These are phyloP conservation scores for Caenorhabditis sp. DNA, from an alignment of 2,888 invertebrate species.

Conservation along the genomic window DNA sequence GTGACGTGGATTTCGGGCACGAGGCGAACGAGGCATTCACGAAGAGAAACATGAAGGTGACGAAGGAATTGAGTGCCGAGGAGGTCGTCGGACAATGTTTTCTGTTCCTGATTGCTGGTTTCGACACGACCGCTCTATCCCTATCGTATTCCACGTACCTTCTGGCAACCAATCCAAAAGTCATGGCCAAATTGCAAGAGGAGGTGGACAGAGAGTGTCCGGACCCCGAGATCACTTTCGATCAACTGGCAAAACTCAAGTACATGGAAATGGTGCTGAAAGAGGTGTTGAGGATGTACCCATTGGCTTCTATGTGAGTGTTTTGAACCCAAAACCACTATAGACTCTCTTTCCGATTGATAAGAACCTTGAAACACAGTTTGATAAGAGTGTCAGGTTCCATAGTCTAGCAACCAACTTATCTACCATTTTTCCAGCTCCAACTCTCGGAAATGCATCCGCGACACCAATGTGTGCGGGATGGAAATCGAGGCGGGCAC, in stretches of 20 bases:
- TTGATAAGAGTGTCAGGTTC: too few relatives aligned
- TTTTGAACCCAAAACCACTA: too few relatives aligned
- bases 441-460: conserved; percentile 39
- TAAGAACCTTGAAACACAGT: too few relatives aligned
- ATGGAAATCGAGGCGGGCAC: conserved; percentile 57
- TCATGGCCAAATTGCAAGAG: conserved; percentile 50
- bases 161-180: conserved; percentile 80
- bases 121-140: conserved; percentile 82
- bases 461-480: conserved; percentile 67
- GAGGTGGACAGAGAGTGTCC: conserved; percentile 57
- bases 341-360: too few relatives aligned
- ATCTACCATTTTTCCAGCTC: conserved; percentile 19
- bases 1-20: conserved; percentile 52
- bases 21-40: conserved; percentile 30
- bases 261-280: conserved; percentile 64
- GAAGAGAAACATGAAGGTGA: conserved; percentile 8
- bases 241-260: conserved; percentile 57
- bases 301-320: conserved; percentile 60
- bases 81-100: conserved; percentile 80
- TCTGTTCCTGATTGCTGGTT: conserved; percentile 81
- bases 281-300: conserved; percentile 62
- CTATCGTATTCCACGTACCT: conserved; percentile 81
- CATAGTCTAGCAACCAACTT: too few relatives aligned
- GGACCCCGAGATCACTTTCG: conserved; percentile 43
- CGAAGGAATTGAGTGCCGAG: conserved; percentile 39